phyloP scores from a whole-genome alignment of 37 sponge, comb jelly and placozoan species.

The Axinella damicornis region DNA sequence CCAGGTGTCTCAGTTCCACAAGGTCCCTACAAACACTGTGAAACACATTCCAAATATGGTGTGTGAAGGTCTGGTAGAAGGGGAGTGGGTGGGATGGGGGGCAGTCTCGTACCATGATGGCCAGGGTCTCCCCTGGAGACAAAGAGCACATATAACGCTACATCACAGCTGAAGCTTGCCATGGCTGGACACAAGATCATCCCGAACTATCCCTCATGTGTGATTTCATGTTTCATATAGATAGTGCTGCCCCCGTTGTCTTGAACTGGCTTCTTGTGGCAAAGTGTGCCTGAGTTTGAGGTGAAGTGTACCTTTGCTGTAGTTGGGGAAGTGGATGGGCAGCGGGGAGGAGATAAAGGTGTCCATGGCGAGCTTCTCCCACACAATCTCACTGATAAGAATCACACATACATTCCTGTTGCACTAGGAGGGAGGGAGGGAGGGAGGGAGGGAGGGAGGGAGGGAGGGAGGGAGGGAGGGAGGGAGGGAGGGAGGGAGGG shows the following conservation, averaged over 20 bases:
- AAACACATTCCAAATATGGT: slow-evolving; percentile 63
- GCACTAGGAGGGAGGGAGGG: neutral
- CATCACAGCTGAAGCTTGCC: too few relatives aligned
- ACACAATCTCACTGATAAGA: slow-evolving; percentile 38
- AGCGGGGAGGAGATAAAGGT: neutral
- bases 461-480: neutral
- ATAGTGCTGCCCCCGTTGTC: too few relatives aligned
- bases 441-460: neutral
- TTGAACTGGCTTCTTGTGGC: too few relatives aligned
- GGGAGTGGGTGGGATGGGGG: neutral
- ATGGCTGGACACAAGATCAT: too few relatives aligned
- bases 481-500: neutral
- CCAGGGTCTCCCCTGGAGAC: slow-evolving; percentile 40
- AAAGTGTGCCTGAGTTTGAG: too few relatives aligned
- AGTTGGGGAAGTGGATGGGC: slow-evolving; percentile 60
- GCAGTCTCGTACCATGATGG: slow-evolving; percentile 44
- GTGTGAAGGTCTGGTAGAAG: slow-evolving; percentile 51
- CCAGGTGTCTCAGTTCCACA: slow-evolving; percentile 57
- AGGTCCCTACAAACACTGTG: slow-evolving; percentile 55
- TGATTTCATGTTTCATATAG: too few relatives aligned
- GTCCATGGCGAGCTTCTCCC: slow-evolving; percentile 21
- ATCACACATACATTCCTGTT: slow-evolving; percentile 39
- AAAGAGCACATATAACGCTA: too few relatives aligned
- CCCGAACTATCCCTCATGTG: too few relatives aligned
- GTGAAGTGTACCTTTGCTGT: slow-evolving; percentile 47